These are phyloP conservation scores for Saccopteryx leptura DNA, from an alignment of 2,113 vertebrate genomes.

Conservation along the genomic window DNA sequence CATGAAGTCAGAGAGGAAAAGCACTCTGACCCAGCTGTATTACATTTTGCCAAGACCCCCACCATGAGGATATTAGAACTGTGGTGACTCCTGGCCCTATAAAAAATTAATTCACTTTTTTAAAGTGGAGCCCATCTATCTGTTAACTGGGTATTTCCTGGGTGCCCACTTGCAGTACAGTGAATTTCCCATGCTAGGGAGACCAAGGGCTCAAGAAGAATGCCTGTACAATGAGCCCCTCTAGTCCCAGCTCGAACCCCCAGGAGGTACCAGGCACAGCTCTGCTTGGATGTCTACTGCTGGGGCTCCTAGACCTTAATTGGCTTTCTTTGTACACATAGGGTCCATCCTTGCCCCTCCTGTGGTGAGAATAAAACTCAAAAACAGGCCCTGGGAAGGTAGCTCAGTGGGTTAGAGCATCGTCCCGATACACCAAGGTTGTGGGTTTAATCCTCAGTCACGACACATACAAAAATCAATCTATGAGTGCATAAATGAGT, in stretches of 20 bases:
- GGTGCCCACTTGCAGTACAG: neutral
- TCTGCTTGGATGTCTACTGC: neutral
- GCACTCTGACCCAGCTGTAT: neutral
- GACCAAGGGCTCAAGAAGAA: neutral
- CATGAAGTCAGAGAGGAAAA: neutral
- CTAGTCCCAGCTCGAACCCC: neutral
- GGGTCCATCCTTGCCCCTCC: neutral
- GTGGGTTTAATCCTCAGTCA: too few species aligned
- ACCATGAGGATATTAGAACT: neutral
- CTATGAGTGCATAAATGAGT: too few species aligned
- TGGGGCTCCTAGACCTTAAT: neutral
- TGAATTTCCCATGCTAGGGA: neutral
- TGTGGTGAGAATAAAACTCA: neutral
- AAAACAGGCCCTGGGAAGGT: too few species aligned
- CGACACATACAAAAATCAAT: too few species aligned
- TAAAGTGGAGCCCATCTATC: neutral
- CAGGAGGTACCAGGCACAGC: accelerated
- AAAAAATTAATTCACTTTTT: neutral
- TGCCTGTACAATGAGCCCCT: neutral
- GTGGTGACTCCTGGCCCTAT: neutral
- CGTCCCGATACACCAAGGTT: too few species aligned
- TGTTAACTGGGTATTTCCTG: neutral
- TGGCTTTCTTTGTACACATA: neutral
- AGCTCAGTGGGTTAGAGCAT: too few species aligned
- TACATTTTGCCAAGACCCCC: too few species aligned